Evolutionary conservation across 2,888 invertebrate species (phyloP).

Genomic region (Carpatolechia fugitivella): DNA sequence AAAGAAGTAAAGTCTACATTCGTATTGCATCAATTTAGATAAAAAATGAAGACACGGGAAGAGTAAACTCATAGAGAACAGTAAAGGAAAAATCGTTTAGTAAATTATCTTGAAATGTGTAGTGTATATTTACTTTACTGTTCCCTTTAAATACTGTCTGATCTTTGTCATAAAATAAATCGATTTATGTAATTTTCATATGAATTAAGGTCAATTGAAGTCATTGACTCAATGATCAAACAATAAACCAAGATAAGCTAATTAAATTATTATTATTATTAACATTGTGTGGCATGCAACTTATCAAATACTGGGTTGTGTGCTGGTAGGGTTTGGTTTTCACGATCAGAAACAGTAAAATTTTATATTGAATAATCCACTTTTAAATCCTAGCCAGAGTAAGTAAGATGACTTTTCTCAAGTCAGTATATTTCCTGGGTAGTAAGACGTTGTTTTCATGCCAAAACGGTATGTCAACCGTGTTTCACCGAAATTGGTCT

Average conservation of each 20-base stretch:
- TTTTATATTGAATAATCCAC: not conserved
- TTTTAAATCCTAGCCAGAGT: no score
- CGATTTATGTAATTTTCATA: no score
- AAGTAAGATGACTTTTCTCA: no score
- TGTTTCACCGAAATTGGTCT: no score
- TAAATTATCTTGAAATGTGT: not conserved
- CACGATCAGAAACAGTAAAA: not conserved
- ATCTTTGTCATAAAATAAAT: conserved; percentile 31
- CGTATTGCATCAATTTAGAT: conserved; percentile 43
- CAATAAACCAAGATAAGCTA: not conserved
- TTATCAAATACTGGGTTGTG: conserved; percentile 54
- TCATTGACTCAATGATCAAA: conserved; percentile 8
- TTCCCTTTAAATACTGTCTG: conserved; percentile 47
- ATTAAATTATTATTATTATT: conserved; percentile 34
- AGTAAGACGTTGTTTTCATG: no score
- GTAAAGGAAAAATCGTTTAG: not conserved
- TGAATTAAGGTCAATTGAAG: not conserved
- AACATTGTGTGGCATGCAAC: conserved; percentile 66
- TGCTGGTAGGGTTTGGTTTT: conserved; percentile 32
- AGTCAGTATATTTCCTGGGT: no score
- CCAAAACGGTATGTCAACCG: no score
- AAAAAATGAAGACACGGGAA: conserved; percentile 20
- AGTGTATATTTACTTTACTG: conserved; percentile 42
- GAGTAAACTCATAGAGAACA: conserved; percentile 23
- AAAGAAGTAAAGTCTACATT: conserved; percentile 3